Conservation (phyloP, 37 sponge, comb jelly and placozoan genomes). For the Amphimedon queenslandica region DNA sequence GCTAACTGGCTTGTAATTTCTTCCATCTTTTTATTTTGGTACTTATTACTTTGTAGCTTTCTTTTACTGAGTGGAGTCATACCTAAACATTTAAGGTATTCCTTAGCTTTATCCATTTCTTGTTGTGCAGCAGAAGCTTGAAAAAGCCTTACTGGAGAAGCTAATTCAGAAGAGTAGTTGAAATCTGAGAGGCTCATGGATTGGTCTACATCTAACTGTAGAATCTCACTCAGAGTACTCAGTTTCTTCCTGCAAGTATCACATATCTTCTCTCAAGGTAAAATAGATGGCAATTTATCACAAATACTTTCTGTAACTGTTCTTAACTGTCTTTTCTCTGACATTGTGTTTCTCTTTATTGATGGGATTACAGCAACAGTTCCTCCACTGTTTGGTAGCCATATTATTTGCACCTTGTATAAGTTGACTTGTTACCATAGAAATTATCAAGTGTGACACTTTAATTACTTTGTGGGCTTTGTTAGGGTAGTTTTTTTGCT, state of each 20-base stretch:
- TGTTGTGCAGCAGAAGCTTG: neutral
- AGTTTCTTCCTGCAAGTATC: slow-evolving; percentile 22
- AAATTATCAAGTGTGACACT: too few relatives aligned
- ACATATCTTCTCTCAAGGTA: neutral
- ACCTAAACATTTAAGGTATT: too few relatives aligned
- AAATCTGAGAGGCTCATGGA: neutral
- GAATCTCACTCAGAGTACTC: too few relatives aligned
- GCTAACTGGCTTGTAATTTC: slow-evolving; percentile 1
- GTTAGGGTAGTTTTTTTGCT: too few relatives aligned
- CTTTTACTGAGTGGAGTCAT: neutral
- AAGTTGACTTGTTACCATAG: too few relatives aligned
- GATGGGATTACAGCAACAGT: slow-evolving; percentile 16
- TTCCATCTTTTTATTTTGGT: slow-evolving; percentile 8
- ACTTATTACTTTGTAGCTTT: neutral
- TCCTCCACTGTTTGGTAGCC: too few relatives aligned
- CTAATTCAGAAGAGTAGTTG: neutral
- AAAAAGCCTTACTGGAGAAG: neutral
- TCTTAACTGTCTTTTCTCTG: slow-evolving; percentile 2
- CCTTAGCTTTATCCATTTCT: neutral
- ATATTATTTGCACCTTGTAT: too few relatives aligned
- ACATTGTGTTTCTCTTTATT: neutral
- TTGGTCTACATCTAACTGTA: neutral
- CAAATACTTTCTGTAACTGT: slow-evolving; percentile 10
- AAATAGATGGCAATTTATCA: neutral
- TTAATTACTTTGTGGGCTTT: too few relatives aligned